A percentile compares a stretch with the other conserved stretches of the same genome.
phyloP scores from a whole-genome alignment of 1,140 invertebrate species.

The Euura saliciscinereae region DNA sequence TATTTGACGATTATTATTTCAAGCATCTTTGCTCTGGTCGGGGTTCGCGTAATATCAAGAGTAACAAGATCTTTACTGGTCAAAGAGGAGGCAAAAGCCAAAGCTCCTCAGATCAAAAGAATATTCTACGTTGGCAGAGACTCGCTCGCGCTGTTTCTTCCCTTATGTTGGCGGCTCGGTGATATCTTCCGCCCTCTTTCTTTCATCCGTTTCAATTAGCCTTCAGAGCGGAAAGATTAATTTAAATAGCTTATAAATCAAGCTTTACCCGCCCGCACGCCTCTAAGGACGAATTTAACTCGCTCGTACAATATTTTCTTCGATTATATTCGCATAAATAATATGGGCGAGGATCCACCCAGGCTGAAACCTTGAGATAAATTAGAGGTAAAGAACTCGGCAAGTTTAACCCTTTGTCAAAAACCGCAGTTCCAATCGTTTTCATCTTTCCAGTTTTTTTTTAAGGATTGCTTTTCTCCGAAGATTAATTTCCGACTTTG shows the following conservation, averaged over 20 bases:
- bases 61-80: neutral
- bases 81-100: neutral
- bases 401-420: no score
- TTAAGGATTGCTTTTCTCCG: no score
- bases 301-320: neutral
- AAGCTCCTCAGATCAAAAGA: neutral
- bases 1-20: no score
- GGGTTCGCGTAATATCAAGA: neutral
- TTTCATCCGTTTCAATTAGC: neutral
- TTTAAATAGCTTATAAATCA: conserved; percentile 4
- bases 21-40: no score
- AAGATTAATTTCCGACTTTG: no score
- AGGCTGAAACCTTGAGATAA: no score
- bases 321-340: neutral
- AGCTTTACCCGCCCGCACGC: neutral
- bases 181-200: no score
- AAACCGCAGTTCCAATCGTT: no score
- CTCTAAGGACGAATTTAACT: neutral
- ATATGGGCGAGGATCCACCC: no score
- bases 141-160: neutral
- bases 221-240: neutral
- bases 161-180: neutral
- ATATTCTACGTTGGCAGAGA: neutral
- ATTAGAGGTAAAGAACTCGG: no score
- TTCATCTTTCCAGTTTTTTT: no score